phyloP scores from a whole-genome alignment of 2,888 invertebrate species.

The Mythimna lalbum region DNA sequence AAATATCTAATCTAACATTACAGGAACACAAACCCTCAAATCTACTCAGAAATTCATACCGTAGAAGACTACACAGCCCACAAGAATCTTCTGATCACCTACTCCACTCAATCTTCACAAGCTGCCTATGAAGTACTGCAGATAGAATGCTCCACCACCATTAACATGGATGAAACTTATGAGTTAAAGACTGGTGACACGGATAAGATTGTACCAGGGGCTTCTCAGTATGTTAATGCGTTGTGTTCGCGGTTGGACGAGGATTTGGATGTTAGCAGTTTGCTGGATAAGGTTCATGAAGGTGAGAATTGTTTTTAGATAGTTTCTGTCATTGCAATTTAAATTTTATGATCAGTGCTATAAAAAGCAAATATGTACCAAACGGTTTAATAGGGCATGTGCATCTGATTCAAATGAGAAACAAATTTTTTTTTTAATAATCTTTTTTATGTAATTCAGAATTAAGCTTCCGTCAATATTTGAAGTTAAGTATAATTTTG shows the following conservation, averaged over 20 bases:
- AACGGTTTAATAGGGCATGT: no score
- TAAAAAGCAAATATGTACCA: no score
- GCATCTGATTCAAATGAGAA: no score
- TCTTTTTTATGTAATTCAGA: no score
- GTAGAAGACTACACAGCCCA: constrained; percentile 81
- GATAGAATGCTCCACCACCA: constrained; percentile 81
- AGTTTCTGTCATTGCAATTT: no score
- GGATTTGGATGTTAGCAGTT: constrained; percentile 81
- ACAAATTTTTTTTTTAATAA: no score
- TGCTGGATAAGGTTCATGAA: constrained; percentile 87
- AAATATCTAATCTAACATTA: constrained; percentile 48
- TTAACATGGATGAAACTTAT: constrained; percentile 78
- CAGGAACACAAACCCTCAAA: constrained; percentile 77
- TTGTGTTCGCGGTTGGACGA: constrained; percentile 82
- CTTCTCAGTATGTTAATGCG: constrained; percentile 84
- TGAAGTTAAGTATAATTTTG: no score
- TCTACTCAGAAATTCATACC: constrained; percentile 74
- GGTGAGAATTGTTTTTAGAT: constrained; percentile 70
- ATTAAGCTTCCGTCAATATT: no score
- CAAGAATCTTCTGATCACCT: constrained; percentile 84
- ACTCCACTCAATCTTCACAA: constrained; percentile 80
- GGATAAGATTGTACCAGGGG: constrained; percentile 76
- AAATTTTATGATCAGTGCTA: no score
- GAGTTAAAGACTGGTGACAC: constrained; percentile 80
- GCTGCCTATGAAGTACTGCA: constrained; percentile 85